These are phyloP conservation scores for Zosterops lateralis DNA, from an alignment of 2,113 vertebrate species.

Conservation along the genomic window DNA sequence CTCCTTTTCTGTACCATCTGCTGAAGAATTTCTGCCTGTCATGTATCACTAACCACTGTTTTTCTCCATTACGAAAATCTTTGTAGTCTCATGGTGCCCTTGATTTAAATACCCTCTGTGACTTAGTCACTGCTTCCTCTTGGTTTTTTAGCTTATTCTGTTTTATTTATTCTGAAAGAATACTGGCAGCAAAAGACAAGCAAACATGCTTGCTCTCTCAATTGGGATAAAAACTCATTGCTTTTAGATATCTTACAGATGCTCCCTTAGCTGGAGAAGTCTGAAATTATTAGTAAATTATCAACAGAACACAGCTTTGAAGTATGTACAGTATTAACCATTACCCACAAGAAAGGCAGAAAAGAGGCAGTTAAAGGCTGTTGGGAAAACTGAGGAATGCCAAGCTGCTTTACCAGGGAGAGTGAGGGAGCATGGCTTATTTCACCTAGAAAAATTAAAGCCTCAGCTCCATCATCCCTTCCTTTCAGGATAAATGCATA, in stretches of 20 bases:
- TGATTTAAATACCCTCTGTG: slow-evolving; percentile 43
- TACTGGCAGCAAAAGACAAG: slow-evolving; percentile 30
- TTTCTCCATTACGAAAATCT: slow-evolving; percentile 6
- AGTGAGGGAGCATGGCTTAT: neutral
- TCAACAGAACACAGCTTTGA: slow-evolving; percentile 26
- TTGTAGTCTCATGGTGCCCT: slow-evolving; percentile 13
- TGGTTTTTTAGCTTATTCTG: slow-evolving; percentile 19
- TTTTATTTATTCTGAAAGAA: slow-evolving; percentile 48
- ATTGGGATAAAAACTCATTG: slow-evolving; percentile 7
- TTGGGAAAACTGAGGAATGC: neutral
- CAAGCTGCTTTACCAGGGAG: neutral
- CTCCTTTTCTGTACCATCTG: slow-evolving; percentile 34
- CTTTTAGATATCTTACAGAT: slow-evolving; percentile 50
- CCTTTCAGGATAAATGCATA: neutral
- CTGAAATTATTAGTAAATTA: slow-evolving; percentile 46
- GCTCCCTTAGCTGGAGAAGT: slow-evolving; percentile 17
- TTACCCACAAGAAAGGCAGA: slow-evolving; percentile 27
- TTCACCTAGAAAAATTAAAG: neutral
- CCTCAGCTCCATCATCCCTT: neutral
- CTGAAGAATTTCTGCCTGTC: slow-evolving; percentile 17
- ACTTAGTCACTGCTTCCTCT: slow-evolving; percentile 32
- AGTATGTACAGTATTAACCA: slow-evolving; percentile 12
- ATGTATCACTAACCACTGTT: slow-evolving; percentile 38
- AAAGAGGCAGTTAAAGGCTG: neutral
- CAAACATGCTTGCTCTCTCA: slow-evolving; percentile 23